A percentile compares a stretch with the other conserved stretches of the same genome.
phyloP scores from a whole-genome alignment of 2,113 vertebrate genomes.

The Paramormyrops kingsleyae region DNA sequence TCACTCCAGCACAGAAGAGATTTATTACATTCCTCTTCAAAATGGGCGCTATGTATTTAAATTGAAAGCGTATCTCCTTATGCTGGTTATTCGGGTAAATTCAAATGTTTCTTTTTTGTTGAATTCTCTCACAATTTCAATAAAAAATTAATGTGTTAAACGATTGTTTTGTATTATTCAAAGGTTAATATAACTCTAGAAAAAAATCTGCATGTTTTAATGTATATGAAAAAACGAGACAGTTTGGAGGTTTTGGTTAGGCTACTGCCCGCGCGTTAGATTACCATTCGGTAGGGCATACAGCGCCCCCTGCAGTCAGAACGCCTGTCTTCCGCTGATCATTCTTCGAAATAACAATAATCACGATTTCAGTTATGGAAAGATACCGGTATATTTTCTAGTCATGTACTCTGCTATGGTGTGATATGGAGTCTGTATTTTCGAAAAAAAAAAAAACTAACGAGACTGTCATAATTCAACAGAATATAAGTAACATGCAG shows the following conservation, averaged over 20 bases:
- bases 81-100: conserved; percentile 78
- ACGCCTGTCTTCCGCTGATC: background rate
- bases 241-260: background rate
- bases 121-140: conserved; percentile 86
- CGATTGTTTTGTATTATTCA: conserved; percentile 26
- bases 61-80: conserved; percentile 71
- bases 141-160: conserved; percentile 72
- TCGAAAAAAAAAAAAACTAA: background rate
- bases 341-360: background rate
- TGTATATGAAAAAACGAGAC: background rate
- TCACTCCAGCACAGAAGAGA: conserved; percentile 71
- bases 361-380: background rate
- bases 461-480: background rate
- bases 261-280: background rate
- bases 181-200: background rate
- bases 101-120: conserved; percentile 56
- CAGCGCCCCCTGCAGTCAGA: conserved; percentile 8
- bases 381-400: background rate
- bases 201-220: background rate
- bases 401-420: background rate
- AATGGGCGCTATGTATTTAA: conserved; percentile 57
- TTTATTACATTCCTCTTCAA: conserved; percentile 49
- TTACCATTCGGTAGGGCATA: background rate
- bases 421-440: background rate
- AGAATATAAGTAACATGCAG: background rate